These are phyloP conservation scores for Axis porcinus DNA, from an alignment of 2,113 vertebrate species.

Conservation along the genomic window DNA sequence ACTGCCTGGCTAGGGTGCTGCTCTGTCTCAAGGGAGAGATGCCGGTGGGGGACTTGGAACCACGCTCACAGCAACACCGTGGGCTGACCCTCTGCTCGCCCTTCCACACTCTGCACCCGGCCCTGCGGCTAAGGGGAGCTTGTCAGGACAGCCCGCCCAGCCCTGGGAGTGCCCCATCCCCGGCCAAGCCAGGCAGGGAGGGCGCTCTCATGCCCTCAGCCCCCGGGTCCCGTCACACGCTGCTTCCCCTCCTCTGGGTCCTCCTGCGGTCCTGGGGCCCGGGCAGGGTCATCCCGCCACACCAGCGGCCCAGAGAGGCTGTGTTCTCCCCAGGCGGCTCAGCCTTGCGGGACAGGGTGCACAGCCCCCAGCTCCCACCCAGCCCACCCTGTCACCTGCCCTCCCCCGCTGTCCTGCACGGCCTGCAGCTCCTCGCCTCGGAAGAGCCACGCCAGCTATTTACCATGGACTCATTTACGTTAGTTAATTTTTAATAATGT, in stretches of 20 bases:
- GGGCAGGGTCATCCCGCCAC: rapidly evolving
- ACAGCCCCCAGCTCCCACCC: neutral
- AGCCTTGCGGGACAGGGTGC: rapidly evolving
- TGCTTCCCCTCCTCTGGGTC: neutral
- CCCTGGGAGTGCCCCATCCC: neutral
- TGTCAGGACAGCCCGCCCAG: rapidly evolving
- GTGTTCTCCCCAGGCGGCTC: neutral
- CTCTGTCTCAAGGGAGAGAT: neutral
- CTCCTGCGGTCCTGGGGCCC: neutral
- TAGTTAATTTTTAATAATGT: slow-evolving; percentile 89
- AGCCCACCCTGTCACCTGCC: neutral
- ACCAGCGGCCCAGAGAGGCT: neutral
- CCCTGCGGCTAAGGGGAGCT: neutral
- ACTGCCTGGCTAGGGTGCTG: neutral
- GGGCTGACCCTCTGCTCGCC: rapidly evolving
- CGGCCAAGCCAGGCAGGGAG: neutral
- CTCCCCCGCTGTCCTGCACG: neutral
- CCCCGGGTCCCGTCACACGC: rapidly evolving
- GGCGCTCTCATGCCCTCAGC: neutral
- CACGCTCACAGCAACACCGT: rapidly evolving
- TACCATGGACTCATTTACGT: slow-evolving; percentile 84
- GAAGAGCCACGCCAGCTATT: slow-evolving; percentile 78
- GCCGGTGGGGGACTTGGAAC: rapidly evolving
- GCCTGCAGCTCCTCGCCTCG: neutral
- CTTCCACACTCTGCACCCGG: rapidly evolving